Base-by-base conservation (phyloP, 2,113 vertebrate species). In the Muntiacus muntjak region DNA sequence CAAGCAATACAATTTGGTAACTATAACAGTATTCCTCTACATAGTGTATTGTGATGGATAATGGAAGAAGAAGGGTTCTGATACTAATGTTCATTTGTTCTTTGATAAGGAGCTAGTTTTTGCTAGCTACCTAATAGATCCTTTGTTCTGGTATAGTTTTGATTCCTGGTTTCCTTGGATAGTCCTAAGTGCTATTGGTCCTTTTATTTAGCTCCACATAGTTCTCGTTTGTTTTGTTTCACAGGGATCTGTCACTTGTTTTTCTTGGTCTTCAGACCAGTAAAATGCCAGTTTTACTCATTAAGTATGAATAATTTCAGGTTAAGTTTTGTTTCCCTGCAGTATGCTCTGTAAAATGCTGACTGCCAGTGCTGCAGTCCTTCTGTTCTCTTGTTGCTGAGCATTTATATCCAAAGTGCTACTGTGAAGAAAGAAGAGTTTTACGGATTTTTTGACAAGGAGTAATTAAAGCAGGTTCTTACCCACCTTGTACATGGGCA, bases 271-370 rank as follows among this genome's bases (percentile, higher is more conserved):
- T 76, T 95, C 26, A 19, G 81, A 40, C 55, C 11, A 52, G 30
- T 94, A 57, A 97, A 93, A 62, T 95, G 71, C 54, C 58, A 78
- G 28, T 78, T 95, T 88, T 82, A 91, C 13, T 94, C 14, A 26
- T 87, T 58, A 95, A 92, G 9, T 89, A 40, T 64, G 82, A 92
- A 93, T 86, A 33, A 78, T 95, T 96, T 97, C 21, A 94, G 55
- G 57, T 89, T 86, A 60, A 78, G 7, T 83, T 43, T 91, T 96
- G 33, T 25, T 83, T 95, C 36, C 36, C 52, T 76, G 40, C 25
- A 58, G 1, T 87, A 43, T 67, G 33, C 54, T 78, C 14, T 96
- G 10, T 84, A 54, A 85, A 58, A 89, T 89, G 25, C n/a, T 79
- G 36, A 57, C 55, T 88, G 92, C 47, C 88, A 58, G 0, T 45